Evolutionary conservation across 2,888 invertebrate genomes (phyloP), one percentile per base, ranked within the genome.

Genomic region (Nebria salina): DNA sequence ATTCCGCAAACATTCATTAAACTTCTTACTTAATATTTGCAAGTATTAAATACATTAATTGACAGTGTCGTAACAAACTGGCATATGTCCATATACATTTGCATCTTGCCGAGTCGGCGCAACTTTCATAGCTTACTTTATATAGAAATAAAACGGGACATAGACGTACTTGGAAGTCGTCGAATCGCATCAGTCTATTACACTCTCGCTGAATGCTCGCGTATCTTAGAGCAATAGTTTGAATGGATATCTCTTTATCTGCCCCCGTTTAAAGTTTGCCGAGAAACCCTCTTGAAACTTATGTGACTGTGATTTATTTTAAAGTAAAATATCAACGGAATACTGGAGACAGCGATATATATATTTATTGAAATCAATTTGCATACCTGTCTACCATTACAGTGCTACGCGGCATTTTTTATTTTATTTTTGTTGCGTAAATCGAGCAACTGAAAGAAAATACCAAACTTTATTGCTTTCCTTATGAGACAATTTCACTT

Each of bases 401-500:
- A 54, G 6, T 8, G 54, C 54, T 13, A 54, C 54, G 54, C 3
- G 8, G 54, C 8, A 13, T 54, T 54, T 20, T 54, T 5, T 13
- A 13, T 54, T 13, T 54, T 13, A 7, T 54, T 54, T 54, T 13
- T 54, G 11, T 11, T 13, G 54, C 76, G 65, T 13, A 73, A 41
- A 3, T 54, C 8, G 8, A n/a, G 26, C 68, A 2, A 9, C 11
- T 15, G 68, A 68, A 11, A 26, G 68, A 68, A 68, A 26, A 25
- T 26, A 25, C 68, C 13, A 65, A 15, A 65, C 65, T 15, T 65
- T 65, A 65, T 15, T n/a, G 65, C 65, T 7, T 15, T 65, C 65
- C 65, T 65, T n/a, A 65, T 15, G 20, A 70, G 20, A 70, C 3
- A 70, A 20, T 70, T 70, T 70, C 70, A 70, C 15, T 20, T 70